Evolutionary conservation across 1,140 invertebrate genomes (phyloP).

Genomic region (Cotesia vestalis): DNA sequence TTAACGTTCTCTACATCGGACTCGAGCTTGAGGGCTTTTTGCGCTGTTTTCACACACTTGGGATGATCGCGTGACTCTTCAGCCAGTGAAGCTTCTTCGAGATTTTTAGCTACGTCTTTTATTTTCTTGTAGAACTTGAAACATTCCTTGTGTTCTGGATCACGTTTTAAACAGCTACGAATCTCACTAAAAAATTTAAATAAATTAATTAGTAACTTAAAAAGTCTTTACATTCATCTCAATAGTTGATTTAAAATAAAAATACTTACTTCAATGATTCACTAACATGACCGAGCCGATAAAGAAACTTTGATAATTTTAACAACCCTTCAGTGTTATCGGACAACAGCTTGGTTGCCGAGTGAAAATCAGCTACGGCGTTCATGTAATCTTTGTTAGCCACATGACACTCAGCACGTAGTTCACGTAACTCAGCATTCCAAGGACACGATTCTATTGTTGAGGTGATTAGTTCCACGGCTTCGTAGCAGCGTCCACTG

Average conservation of each 20-base stretch:
- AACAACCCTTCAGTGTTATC: constrained; percentile 93
- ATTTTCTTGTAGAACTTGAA: constrained; percentile 97
- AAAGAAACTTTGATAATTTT: constrained; percentile 85
- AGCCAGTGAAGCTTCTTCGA: constrained; percentile 77
- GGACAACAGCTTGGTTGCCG: constrained; percentile 87
- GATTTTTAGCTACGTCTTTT: constrained; percentile 92
- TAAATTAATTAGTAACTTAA: background rate
- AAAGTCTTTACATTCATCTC: too few species aligned
- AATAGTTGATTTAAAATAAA: constrained; percentile 43
- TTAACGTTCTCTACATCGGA: constrained; percentile 76
- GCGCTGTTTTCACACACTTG: constrained; percentile 79
- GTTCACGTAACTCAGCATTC: constrained; percentile 83
- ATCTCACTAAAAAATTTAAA: constrained; percentile 75
- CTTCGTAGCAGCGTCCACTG: constrained; percentile 56
- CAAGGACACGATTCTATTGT: constrained; percentile 91
- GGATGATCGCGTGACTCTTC: constrained; percentile 76
- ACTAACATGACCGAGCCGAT: constrained; percentile 89
- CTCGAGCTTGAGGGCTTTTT: constrained; percentile 76
- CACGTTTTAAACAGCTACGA: constrained; percentile 95
- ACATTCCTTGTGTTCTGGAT: constrained; percentile 97
- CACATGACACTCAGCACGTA: constrained; percentile 87
- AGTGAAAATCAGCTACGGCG: constrained; percentile 90
- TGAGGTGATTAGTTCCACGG: constrained; percentile 75
- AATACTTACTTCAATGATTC: constrained; percentile 83
- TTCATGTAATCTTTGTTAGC: constrained; percentile 81